These are phyloP conservation scores for Orthonyx spaldingii DNA, from an alignment of 2,113 vertebrate genomes.

Conservation along the genomic window DNA sequence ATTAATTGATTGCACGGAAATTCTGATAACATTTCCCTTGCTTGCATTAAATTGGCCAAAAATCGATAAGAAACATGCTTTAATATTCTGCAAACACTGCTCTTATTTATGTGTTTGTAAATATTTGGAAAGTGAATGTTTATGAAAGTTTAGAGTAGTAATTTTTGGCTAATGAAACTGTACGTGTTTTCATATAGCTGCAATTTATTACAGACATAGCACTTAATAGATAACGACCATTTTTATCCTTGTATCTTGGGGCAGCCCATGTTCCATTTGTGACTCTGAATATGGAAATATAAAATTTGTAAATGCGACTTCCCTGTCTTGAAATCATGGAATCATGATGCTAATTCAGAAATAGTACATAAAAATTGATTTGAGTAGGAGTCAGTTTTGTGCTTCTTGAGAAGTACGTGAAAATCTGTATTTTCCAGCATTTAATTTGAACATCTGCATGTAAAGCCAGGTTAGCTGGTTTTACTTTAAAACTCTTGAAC, in stretches of 20 bases:
- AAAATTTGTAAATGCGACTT: not conserved
- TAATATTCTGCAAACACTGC: not conserved
- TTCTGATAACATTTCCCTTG: not conserved
- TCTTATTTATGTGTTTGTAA: not conserved
- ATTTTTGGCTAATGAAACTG: not conserved
- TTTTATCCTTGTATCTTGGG: not conserved
- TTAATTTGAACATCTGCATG: not conserved
- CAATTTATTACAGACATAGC: not conserved
- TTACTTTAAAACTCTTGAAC: not conserved
- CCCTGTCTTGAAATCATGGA: not conserved
- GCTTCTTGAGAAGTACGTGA: not conserved
- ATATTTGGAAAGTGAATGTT: not conserved
- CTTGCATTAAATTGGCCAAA: not conserved
- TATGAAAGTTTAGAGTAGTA: not conserved
- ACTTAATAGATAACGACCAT: not conserved
- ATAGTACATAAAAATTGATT: not conserved
- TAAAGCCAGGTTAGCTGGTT: not conserved
- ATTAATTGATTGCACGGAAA: not conserved
- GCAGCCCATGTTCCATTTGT: not conserved
- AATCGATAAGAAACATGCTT: not conserved
- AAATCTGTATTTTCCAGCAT: not conserved
- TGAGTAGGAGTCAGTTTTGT: not conserved
- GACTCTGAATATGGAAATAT: not conserved
- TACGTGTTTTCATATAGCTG: not conserved
- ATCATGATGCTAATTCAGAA: not conserved